Percentiles rank a stretch among this genome's conserved stretches.
These are phyloP conservation scores for Drosophila siamana DNA, from an alignment of 2,888 invertebrate genomes.

Conservation along the genomic window DNA sequence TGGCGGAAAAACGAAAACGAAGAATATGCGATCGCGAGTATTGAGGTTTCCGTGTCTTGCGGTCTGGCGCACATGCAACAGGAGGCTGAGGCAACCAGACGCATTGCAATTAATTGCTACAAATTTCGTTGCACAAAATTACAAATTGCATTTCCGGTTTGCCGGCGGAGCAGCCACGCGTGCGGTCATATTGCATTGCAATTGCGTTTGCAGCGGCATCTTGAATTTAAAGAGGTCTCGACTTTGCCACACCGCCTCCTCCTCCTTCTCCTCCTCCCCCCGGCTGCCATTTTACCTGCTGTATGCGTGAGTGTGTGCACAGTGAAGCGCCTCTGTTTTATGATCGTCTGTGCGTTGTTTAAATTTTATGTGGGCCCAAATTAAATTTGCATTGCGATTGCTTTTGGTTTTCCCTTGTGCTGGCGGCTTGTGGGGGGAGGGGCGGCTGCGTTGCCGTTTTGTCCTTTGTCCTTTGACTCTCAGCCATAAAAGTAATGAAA, in stretches of 20 bases:
- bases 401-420: constrained; percentile 18
- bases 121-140: constrained; percentile 68
- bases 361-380: constrained; percentile 65
- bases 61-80: constrained; percentile 66
- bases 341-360: constrained; percentile 41
- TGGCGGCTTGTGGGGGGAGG: background rate
- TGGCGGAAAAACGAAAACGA: constrained; percentile 18
- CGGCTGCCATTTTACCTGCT: background rate
- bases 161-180: constrained; percentile 67
- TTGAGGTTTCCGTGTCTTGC: constrained; percentile 77
- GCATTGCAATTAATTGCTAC: constrained; percentile 74
- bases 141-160: constrained; percentile 81
- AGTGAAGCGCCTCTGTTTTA: constrained; percentile 34
- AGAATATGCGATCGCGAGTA: constrained; percentile 13
- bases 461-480: constrained; percentile 29
- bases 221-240: constrained; percentile 12
- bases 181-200: constrained; percentile 34
- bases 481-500: constrained; percentile 38
- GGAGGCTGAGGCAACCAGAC: constrained; percentile 21
- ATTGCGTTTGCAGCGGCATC: constrained; percentile 22
- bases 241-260: background rate
- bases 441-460: constrained; percentile 35
- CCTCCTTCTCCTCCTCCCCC: background rate
- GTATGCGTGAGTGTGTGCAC: background rate
- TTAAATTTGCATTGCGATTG: constrained; percentile 75